phyloP scores from a whole-genome alignment of 2,113 vertebrate genomes.

The Anser brachyrhynchus region DNA sequence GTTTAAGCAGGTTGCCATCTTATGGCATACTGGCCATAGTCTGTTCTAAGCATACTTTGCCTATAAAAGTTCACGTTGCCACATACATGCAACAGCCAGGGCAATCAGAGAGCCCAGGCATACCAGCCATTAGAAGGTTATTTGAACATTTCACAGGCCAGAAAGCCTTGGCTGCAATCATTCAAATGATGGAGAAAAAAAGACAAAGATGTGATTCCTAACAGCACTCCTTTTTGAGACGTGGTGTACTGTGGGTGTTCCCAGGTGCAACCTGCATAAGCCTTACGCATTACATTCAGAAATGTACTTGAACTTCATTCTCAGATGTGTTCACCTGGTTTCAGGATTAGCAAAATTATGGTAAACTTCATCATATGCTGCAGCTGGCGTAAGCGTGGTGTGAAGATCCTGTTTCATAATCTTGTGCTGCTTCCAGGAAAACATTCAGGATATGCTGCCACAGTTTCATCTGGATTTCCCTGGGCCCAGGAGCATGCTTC shows the following conservation, averaged over 20 bases:
- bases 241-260: not conserved
- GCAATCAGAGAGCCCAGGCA: not conserved
- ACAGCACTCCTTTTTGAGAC: not conserved
- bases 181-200: not conserved
- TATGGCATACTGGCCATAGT: no score
- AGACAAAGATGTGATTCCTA: not conserved
- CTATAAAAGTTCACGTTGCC: not conserved
- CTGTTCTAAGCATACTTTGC: not conserved
- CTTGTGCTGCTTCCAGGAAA: not conserved
- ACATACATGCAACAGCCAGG: not conserved
- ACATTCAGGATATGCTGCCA: not conserved
- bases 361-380: not conserved
- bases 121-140: not conserved
- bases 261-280: not conserved
- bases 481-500: not conserved
- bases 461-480: not conserved
- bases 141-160: not conserved
- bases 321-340: not conserved
- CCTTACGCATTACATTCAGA: not conserved
- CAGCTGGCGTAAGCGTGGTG: rapidly evolving
- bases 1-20: no score
- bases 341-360: not conserved
- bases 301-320: not conserved
- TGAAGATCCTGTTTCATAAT: not conserved
- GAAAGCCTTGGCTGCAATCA: not conserved